phyloP scores from a whole-genome alignment of 2,888 invertebrate genomes.

The Tinea pellionella region DNA sequence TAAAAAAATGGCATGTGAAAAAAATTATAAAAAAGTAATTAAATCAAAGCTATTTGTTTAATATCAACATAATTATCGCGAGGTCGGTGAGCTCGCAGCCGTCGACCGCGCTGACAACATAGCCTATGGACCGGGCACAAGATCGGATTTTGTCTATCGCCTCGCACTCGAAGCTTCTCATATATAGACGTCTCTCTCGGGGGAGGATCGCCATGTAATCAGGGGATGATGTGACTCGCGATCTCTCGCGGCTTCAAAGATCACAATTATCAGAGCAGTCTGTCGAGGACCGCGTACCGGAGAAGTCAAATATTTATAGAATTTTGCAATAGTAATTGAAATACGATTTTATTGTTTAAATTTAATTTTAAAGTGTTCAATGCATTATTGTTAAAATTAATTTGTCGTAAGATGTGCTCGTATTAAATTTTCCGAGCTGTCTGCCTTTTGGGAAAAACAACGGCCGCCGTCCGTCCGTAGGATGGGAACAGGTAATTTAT shows the following conservation, averaged over 20 bases:
- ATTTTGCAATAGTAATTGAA: slow-evolving; percentile 43
- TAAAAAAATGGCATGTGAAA: no score
- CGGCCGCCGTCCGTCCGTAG: slow-evolving; percentile 73
- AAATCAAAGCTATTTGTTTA: neutral
- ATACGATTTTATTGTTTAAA: slow-evolving; percentile 18
- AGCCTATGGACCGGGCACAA: slow-evolving; percentile 71
- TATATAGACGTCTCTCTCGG: slow-evolving; percentile 38
- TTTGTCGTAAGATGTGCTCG: slow-evolving; percentile 18
- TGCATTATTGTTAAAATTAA: slow-evolving; percentile 4
- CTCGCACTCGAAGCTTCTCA: slow-evolving; percentile 25
- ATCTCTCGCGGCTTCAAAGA: slow-evolving; percentile 67
- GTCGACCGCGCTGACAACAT: slow-evolving; percentile 47
- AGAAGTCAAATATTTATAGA: neutral
- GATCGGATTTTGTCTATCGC: slow-evolving; percentile 68
- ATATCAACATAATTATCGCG: neutral
- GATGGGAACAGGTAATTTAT: slow-evolving; percentile 77
- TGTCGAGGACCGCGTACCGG: slow-evolving; percentile 60
- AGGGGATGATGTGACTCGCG: slow-evolving; percentile 70
- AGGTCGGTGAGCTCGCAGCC: neutral
- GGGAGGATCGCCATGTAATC: slow-evolving; percentile 68
- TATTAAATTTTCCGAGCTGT: slow-evolving; percentile 41
- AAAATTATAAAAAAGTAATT: neutral
- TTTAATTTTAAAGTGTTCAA: slow-evolving; percentile 14
- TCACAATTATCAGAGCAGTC: slow-evolving; percentile 69
- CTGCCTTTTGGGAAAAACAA: slow-evolving; percentile 72